Percentiles rank a stretch among this genome's conserved stretches.
phyloP scores from a whole-genome alignment of 2,888 invertebrate genomes.

The Erannis defoliaria region DNA sequence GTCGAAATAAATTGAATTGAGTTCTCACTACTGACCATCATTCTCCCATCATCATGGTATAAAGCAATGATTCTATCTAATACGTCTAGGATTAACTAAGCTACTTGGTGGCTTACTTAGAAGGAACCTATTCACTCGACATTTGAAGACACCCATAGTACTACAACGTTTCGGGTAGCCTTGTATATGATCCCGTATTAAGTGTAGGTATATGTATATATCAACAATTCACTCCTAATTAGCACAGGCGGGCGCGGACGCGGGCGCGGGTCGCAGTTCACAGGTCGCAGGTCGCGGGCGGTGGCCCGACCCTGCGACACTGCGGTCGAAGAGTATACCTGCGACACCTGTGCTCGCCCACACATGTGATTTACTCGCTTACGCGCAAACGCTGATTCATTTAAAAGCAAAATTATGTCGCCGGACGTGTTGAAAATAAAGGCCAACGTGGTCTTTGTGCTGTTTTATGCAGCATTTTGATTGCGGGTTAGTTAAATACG shows the following conservation, averaged over 20 bases:
- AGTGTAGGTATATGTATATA: slow-evolving; percentile 1
- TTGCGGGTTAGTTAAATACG: neutral
- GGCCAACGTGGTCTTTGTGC: slow-evolving; percentile 4
- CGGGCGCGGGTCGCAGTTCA: no score
- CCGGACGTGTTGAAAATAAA: slow-evolving; percentile 10
- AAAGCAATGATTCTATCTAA: no score
- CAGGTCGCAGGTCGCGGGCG: slow-evolving; percentile 28
- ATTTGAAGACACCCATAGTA: no score
- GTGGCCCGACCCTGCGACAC: slow-evolving; percentile 32
- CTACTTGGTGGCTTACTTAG: no score
- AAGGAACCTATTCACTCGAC: no score
- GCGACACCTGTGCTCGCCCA: slow-evolving; percentile 34
- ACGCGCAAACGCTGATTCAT: slow-evolving; percentile 30
- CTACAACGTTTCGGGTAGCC: no score
- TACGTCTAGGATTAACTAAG: no score
- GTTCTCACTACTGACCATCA: no score
- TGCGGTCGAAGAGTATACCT: slow-evolving; percentile 37
- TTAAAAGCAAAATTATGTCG: slow-evolving; percentile 29
- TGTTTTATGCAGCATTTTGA: slow-evolving; percentile 1
- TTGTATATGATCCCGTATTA: neutral
- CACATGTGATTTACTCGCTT: slow-evolving; percentile 34
- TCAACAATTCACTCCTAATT: slow-evolving; percentile 31
- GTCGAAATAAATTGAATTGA: no score
- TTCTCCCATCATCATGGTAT: no score
- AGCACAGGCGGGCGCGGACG: slow-evolving; percentile 31